Conservation (phyloP, 2,113 vertebrate species). For the Periophthalmodon schlosseri region DNA sequence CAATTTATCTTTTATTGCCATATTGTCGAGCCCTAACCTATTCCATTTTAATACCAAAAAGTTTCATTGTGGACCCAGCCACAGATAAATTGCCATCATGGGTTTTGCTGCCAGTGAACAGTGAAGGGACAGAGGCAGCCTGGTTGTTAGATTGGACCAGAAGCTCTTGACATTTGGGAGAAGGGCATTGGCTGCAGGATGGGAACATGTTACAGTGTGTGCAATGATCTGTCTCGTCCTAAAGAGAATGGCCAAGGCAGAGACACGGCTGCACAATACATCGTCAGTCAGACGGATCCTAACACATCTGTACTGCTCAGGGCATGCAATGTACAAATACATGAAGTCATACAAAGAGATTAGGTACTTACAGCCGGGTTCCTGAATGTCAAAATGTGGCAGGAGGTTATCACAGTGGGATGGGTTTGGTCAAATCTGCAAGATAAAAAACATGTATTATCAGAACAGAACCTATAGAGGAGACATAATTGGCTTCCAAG, state of each 20-base stretch:
- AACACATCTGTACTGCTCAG: neutral
- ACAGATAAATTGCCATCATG: slow-evolving; percentile 31
- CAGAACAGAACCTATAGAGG: neutral
- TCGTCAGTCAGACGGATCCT: slow-evolving; percentile 24
- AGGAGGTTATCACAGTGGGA: slow-evolving; percentile 59
- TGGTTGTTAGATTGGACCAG: slow-evolving; percentile 31
- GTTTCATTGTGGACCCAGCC: slow-evolving; percentile 39
- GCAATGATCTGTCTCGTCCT: slow-evolving; percentile 58
- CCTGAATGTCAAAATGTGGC: slow-evolving; percentile 47
- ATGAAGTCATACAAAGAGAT: neutral
- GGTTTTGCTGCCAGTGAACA: slow-evolving; percentile 38
- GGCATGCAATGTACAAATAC: neutral
- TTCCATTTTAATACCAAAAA: slow-evolving; percentile 37
- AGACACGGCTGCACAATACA: slow-evolving; percentile 33
- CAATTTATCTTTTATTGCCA: slow-evolving; percentile 11
- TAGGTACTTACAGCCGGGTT: slow-evolving; percentile 66
- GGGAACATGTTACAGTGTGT: slow-evolving; percentile 46
- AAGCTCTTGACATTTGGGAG: slow-evolving; percentile 41
- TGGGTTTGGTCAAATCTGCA: slow-evolving; percentile 51
- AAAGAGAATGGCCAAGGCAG: slow-evolving; percentile 52
- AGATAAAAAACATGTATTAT: slow-evolving; percentile 32
- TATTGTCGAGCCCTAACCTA: slow-evolving; percentile 1
- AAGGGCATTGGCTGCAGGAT: slow-evolving; percentile 40
- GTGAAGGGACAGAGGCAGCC: slow-evolving; percentile 22
- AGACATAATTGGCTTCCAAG: neutral